Percentiles rank a stretch among this genome's conserved stretches.
These are phyloP conservation scores for Iselma pallidipennis DNA, from an alignment of 2,888 invertebrate species.

Conservation along the genomic window DNA sequence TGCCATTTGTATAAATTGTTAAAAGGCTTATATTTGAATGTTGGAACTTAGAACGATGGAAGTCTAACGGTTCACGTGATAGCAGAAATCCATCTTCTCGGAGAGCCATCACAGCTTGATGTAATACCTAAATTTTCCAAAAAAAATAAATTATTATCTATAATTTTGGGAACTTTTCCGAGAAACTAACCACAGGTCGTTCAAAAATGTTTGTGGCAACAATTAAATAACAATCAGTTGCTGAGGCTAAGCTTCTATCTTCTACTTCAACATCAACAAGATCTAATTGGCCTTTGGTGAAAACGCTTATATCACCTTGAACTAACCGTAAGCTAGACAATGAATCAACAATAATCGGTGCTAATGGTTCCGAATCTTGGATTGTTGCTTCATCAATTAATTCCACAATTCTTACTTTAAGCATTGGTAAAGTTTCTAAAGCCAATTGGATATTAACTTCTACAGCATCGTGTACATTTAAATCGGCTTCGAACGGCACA, in stretches of 20 bases:
- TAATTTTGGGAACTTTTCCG: too few species aligned
- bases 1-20: slow-evolving; percentile 57
- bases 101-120: not conserved
- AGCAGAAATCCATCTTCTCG: not conserved
- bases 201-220: slow-evolving; percentile 54
- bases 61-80: slow-evolving; percentile 61
- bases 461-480: slow-evolving; percentile 52
- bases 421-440: slow-evolving; percentile 64
- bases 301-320: slow-evolving; percentile 66
- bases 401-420: slow-evolving; percentile 57
- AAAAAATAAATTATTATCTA: too few species aligned
- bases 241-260: slow-evolving; percentile 61
- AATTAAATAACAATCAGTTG: slow-evolving; percentile 36
- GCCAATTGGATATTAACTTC: slow-evolving; percentile 70
- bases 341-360: slow-evolving; percentile 62
- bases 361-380: slow-evolving; percentile 56
- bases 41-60: slow-evolving; percentile 55
- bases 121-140: too few species aligned
- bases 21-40: slow-evolving; percentile 57
- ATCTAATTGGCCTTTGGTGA: slow-evolving; percentile 60
- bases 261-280: slow-evolving; percentile 61
- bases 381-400: slow-evolving; percentile 37
- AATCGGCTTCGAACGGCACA: slow-evolving; percentile 61
- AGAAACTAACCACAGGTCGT: slow-evolving; percentile 56
- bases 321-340: slow-evolving; percentile 71